phyloP scores from a whole-genome alignment of 2,797 vertebrate genomes.

The Coendou prehensilis region DNA sequence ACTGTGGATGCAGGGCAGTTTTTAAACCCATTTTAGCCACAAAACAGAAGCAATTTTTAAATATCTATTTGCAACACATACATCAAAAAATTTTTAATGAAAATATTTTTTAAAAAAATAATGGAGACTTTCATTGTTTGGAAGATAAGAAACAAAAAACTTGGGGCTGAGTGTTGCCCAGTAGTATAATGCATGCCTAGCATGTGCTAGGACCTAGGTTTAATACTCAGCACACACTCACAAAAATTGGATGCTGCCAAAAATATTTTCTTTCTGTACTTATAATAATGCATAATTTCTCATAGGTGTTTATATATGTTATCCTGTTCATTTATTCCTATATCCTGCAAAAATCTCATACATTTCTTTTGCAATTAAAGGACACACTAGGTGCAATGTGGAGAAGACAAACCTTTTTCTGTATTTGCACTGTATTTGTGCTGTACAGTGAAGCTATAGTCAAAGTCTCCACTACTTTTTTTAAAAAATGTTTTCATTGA shows the following conservation, averaged over 20 bases:
- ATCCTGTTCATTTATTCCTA: not conserved
- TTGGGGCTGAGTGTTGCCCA: not conserved
- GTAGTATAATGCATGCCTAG: not conserved
- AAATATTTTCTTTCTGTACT: not conserved
- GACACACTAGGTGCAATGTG: not conserved
- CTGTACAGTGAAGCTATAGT: too few species aligned
- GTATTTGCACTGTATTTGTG: too few species aligned
- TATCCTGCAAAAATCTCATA: not conserved
- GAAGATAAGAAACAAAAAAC: not conserved
- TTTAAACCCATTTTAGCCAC: not conserved
- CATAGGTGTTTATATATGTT: not conserved
- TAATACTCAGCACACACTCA: accelerated
- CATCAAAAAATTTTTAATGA: not conserved
- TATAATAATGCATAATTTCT: not conserved
- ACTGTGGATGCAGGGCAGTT: not conserved
- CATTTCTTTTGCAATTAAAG: not conserved
- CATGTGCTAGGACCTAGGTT: not conserved
- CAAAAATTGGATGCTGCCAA: not conserved
- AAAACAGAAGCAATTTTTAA: not conserved
- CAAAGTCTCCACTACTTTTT: not conserved
- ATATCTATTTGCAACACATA: not conserved
- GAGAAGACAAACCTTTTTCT: not conserved
- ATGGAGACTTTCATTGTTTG: not conserved
- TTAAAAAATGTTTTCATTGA: not conserved
- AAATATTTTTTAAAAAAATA: not conserved